Base-by-base conservation (phyloP, 2,113 vertebrate species). In the Lagopus muta region DNA sequence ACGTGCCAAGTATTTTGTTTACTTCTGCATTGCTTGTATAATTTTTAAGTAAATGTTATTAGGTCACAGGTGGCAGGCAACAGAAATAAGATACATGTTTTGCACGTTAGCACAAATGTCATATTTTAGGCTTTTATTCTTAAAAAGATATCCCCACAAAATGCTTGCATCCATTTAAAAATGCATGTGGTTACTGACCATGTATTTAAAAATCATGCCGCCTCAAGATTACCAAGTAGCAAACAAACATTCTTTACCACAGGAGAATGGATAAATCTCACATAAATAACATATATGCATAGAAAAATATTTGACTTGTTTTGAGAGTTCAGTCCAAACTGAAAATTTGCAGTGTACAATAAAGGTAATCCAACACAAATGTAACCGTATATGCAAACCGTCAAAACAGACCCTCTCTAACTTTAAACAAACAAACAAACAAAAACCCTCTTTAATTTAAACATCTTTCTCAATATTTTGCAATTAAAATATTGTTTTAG, bases 401-500 rank as follows among this genome's bases (percentile, higher is more conserved):
- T 38, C 55, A 73, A 75, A 89, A 69, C 36, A 87, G 20, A 30
- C 66, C 30, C 57, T 58, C 16, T 47, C 50, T 60, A 12, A 2
- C 3, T 43, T 71, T 54, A 60, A 66, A 61, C 45, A 73, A 38
- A 70, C 65, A 80, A 42, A 91, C 69, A 82, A 42, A 52, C 3
- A 27, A 86, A 55, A 32, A 11, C 3, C 0, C 16, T 47, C 66
- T 69, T 74, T 42, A 75, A 87, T 82, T 38, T 89, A 91, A 96
- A 94, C 91, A 94, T 75, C 47, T 82, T 47, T 78, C 40, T 71
- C 18, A 30, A 42, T 60, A 43, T 72, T 50, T 55, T 94, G 24
- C 32, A 82, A 57, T 76, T 62, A 80, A 95, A 91, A 94, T 79
- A 91, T 38, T 67, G 20, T 8, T 77, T 91, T 45, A 89, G 27